Evolutionary conservation across 2,113 vertebrate species (phyloP).

Genomic region (Mobula hypostoma): DNA sequence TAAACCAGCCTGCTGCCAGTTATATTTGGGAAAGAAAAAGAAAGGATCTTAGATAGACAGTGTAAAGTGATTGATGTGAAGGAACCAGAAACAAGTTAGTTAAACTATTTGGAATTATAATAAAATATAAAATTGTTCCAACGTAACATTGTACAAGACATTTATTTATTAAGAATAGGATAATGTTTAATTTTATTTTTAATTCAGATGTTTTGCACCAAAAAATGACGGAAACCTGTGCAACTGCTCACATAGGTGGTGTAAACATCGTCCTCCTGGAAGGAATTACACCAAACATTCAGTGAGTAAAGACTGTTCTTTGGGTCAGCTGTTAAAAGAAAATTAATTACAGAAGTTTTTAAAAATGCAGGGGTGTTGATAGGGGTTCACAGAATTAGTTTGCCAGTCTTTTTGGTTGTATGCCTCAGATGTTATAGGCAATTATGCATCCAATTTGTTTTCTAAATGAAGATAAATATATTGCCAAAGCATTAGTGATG

Average conservation of each 20-base stretch:
- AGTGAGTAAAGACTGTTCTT: slow-evolving; percentile 65
- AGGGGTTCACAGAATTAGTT: no score
- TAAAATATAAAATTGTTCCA: not conserved
- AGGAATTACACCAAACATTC: slow-evolving; percentile 92
- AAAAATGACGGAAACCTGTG: slow-evolving; percentile 97
- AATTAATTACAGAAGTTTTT: not conserved
- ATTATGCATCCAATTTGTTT: not conserved
- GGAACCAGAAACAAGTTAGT: not conserved
- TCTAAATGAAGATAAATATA: not conserved
- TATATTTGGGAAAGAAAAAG: not conserved
- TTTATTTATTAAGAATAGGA: not conserved
- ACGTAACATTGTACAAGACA: not conserved
- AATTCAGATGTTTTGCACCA: slow-evolving; percentile 86
- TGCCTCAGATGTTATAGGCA: not conserved
- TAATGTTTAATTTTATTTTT: not conserved
- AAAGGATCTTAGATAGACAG: not conserved
- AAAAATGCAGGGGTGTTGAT: not conserved
- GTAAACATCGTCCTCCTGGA: slow-evolving; percentile 95
- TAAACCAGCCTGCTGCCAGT: not conserved
- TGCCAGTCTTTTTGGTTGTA: not conserved
- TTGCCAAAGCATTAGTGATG: not conserved
- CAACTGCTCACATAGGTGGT: slow-evolving; percentile 91
- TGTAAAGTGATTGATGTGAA: not conserved
- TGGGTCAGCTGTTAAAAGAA: not conserved
- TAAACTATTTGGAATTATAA: not conserved